phyloP scores from a whole-genome alignment of 2,888 invertebrate species.

The Desoria tigrina region DNA sequence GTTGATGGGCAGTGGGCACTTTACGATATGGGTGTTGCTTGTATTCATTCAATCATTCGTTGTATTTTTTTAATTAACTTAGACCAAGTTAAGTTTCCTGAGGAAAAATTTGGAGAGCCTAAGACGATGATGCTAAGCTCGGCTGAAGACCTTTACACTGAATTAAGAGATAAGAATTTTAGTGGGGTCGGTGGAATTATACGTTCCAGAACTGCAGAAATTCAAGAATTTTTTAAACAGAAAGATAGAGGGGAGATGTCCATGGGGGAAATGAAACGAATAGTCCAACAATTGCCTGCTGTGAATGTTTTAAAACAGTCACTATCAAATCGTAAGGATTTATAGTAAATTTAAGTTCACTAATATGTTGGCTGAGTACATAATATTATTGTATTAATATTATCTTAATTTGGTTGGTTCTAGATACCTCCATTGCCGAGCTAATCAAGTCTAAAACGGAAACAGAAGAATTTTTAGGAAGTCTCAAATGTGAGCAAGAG shows the following conservation, averaged over 20 bases:
- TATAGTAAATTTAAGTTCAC: no score
- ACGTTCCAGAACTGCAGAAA: conserved; percentile 80
- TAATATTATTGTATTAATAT: conserved; percentile 7
- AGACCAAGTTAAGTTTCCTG: conserved; percentile 80
- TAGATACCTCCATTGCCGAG: conserved; percentile 90
- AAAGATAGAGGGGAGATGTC: conserved; percentile 72
- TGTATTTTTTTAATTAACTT: no score
- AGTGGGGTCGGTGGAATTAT: conserved; percentile 83
- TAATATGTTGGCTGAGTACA: conserved; percentile 42
- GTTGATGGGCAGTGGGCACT: no score
- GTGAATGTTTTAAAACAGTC: conserved; percentile 84
- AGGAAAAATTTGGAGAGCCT: conserved; percentile 76
- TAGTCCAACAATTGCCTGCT: conserved; percentile 84
- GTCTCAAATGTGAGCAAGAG: conserved; percentile 83
- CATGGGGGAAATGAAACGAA: conserved; percentile 91
- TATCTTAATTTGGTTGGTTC: not conserved
- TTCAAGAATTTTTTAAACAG: conserved; percentile 82
- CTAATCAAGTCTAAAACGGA: conserved; percentile 84
- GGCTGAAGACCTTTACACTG: conserved; percentile 81
- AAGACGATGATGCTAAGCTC: conserved; percentile 82
- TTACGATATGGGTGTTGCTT: no score
- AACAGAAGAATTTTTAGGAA: conserved; percentile 73
- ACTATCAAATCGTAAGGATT: conserved; percentile 69
- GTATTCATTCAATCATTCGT: no score
- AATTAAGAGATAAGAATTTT: conserved; percentile 89